Evolutionary conservation across 2,888 invertebrate species (phyloP).

Genomic region (Ypsolopha scabrella): DNA sequence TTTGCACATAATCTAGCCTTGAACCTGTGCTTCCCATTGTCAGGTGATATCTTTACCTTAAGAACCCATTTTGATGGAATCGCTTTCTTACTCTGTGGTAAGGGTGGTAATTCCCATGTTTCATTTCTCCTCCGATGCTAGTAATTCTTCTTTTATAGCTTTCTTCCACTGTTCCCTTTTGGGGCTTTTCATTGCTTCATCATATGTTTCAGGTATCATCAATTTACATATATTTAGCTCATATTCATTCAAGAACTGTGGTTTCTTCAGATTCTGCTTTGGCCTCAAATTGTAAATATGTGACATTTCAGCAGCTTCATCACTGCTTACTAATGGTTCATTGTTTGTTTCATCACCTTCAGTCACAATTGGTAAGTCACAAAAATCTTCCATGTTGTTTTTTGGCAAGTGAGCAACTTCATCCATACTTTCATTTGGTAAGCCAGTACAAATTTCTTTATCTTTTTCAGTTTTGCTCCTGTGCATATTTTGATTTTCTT

Average conservation of each 20-base stretch:
- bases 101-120: slow-evolving; percentile 14
- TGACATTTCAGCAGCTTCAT: slow-evolving; percentile 9
- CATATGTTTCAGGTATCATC: slow-evolving; percentile 13
- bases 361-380: slow-evolving; percentile 5
- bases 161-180: slow-evolving; percentile 10
- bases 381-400: background rate
- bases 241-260: slow-evolving; percentile 10
- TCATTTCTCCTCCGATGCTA: slow-evolving; percentile 14
- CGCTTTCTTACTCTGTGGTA: slow-evolving; percentile 9
- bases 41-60: slow-evolving; percentile 12
- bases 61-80: slow-evolving; percentile 19
- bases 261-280: slow-evolving; percentile 11
- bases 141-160: slow-evolving; percentile 15
- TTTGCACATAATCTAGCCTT: slow-evolving; percentile 15
- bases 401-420: background rate
- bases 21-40: slow-evolving; percentile 6
- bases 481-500: slow-evolving; percentile 9
- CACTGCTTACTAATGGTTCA: slow-evolving; percentile 14
- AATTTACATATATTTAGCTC: slow-evolving; percentile 17
- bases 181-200: slow-evolving; percentile 14
- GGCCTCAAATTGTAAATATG: slow-evolving; percentile 16
- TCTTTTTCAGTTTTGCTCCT: slow-evolving; percentile 9
- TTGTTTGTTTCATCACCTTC: too few relatives aligned
- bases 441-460: slow-evolving; percentile 10
- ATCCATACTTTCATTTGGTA: background rate